A percentile compares a stretch with the other conserved stretches of the same genome.
Evolutionary conservation across 1,140 invertebrate genomes (phyloP).

Genomic region (Macrobrachium nipponense): DNA sequence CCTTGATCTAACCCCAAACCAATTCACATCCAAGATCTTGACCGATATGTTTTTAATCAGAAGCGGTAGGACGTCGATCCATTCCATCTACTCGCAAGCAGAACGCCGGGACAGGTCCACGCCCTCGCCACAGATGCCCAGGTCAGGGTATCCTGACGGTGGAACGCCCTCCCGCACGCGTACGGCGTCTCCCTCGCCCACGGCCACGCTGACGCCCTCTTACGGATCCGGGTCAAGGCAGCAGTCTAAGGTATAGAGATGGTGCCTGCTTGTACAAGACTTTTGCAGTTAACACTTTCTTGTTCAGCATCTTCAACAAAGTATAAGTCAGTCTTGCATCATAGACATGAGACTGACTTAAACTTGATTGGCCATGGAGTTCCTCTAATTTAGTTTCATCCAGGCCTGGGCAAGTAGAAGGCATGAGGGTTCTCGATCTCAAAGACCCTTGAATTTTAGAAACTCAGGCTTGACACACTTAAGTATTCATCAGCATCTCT

Average conservation of each 20-base stretch:
- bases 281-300: background rate
- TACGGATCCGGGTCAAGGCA: conserved; percentile 24
- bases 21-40: background rate
- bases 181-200: conserved; percentile 25
- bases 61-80: conserved; percentile 52
- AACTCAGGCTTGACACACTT: too few species aligned
- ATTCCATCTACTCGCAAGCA: conserved; percentile 58
- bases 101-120: conserved; percentile 54
- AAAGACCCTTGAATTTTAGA: too few species aligned
- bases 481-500: too few species aligned
- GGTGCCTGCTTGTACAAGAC: too few species aligned
- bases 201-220: conserved; percentile 30
- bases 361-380: too few species aligned
- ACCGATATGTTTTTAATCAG: conserved; percentile 8
- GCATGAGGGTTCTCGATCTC: too few species aligned
- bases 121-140: conserved; percentile 54
- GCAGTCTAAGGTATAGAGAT: conserved; percentile 21
- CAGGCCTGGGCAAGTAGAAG: too few species aligned
- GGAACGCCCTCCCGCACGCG: background rate
- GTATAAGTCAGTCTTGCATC: background rate
- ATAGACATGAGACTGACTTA: too few species aligned
- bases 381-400: too few species aligned
- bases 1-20: background rate
- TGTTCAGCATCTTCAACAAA: background rate
- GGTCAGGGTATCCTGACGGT: background rate